Base-by-base conservation (phyloP, 2,797 vertebrate species). In the Mormyrops boulengeri region DNA sequence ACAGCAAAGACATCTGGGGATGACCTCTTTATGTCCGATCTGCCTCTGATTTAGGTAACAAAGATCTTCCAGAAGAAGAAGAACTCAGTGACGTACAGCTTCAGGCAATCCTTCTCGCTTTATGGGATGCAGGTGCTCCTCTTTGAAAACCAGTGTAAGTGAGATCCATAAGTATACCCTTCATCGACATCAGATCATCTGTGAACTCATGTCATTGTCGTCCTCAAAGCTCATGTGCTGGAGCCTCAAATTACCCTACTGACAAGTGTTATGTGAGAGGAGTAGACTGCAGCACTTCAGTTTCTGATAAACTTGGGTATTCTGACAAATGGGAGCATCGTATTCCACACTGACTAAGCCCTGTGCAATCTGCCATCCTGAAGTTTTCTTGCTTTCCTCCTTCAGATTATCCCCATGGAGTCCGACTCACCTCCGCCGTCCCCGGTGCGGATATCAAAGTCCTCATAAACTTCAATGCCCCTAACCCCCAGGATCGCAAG, bases 31-130 rank as follows among this genome's bases (percentile, higher is more conserved):
- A 92, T 87, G 91, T 88, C 26, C 41, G 12, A 55, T 89, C 50
- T 91, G 85, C 22, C 84, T 86, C 88, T 11, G 87, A 92, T 93
- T 62, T 89, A 99, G 98, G 98, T 99, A 90, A 99, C 98, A 88
- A 99, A 99, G 94, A 99, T 99, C 91, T 99, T 99, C 95, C 98
- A 99, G 92, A 99, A 99, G 95, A 99, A 99, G 96, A 99, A 99
- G 95, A 99, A 98, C 93, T 99, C 98, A 0, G 98, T 99, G 91
- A 99, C 98, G 0, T 99, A 99, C 96, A 99, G 98, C 94, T 99
- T 99, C 91, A 96, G 98, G 4, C 98, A 99, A 95, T 99, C 98
- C 0, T 99, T 99, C 94, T 98, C 98, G 30, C 96, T 99, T 38
- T 97, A 97, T 2, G 98, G 98, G 93, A 99, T 99, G 97, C 98